Evolutionary conservation across 2,797 vertebrate genomes (phyloP), one percentile per base, ranked within the genome.

Genomic region (Semaprochilodus insignis): DNA sequence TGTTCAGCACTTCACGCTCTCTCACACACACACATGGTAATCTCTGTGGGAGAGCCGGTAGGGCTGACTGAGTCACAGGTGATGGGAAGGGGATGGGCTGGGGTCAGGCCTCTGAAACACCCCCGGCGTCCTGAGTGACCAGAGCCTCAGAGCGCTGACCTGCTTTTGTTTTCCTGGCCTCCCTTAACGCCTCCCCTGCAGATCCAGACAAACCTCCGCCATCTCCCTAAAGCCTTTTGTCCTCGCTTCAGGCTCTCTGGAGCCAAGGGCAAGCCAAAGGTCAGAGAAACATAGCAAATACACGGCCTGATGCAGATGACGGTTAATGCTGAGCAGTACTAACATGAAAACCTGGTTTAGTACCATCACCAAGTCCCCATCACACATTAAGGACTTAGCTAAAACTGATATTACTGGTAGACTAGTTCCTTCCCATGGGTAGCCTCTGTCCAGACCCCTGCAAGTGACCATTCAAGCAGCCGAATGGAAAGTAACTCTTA

Each of bases 251-350:
- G 80, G 80, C 80, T 75, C 31, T 14, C 34, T 77, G 10, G 81
- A 87, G 82, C 87, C 70, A 59, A 85, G 63, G 74, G 62, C 63
- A 71, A 25, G 23, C 70, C 57, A 66, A 70, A 66, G 79, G 72
- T 82, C 78, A 59, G 16, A 27, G 11, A n/a, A 69, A 69, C 34
- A 10, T 16, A 21, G 27, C 62, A 36, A 36, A 66, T 8, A 36
- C 15, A 21, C 17, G 48, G 34, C 48, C 2, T 66, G 55, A 81
- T 21, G 34, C 51, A 55, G n/a, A 66, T 51, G n/a, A 59, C 16
- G 48, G 59, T 52, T 55, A 81, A 69, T 36, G 57, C 73, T 40
- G 72, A 40, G 6, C 44, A 36, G n/a, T 31, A 36, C 63, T 51
- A 23, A 19, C n/a, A 23, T 14, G 63, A 15, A 66, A 34, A 66